A percentile compares a stretch with the other conserved stretches of the same genome.
phyloP scores from a whole-genome alignment of 1,140 invertebrate species.

The Drosophila chauvacae region DNA sequence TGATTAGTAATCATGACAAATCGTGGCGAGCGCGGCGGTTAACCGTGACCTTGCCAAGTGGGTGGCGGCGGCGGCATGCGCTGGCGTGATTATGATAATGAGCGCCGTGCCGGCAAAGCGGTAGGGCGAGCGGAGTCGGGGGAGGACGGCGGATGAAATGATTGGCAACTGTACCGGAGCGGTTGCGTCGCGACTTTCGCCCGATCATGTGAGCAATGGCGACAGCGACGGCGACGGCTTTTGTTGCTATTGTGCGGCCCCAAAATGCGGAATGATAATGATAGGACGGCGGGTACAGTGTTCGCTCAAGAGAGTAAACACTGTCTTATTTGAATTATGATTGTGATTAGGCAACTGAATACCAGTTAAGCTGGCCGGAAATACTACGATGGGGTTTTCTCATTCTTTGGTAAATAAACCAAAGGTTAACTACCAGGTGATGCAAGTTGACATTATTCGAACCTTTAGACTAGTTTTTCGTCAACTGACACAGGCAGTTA shows the following conservation, averaged over 20 bases:
- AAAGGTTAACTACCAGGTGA: background rate
- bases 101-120: constrained; percentile 34
- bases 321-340: constrained; percentile 1
- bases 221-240: constrained; percentile 49
- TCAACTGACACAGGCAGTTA: background rate
- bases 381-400: background rate
- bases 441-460: background rate
- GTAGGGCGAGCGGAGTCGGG: background rate
- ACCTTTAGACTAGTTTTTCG: background rate
- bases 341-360: background rate
- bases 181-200: constrained; percentile 62
- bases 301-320: constrained; percentile 3
- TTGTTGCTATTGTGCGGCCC: constrained; percentile 55
- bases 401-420: background rate
- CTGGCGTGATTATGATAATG: constrained; percentile 79
- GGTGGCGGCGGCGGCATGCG: constrained; percentile 26
- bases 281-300: constrained; percentile 24
- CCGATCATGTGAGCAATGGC: constrained; percentile 75
- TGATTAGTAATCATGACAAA: constrained; percentile 52
- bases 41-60: constrained; percentile 56
- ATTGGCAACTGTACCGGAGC: constrained; percentile 60
- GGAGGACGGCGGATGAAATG: constrained; percentile 30
- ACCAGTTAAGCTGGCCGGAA: constrained; percentile 3
- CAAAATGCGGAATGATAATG: constrained; percentile 50
- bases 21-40: constrained; percentile 22